Conservation (phyloP, 2,888 invertebrate genomes). For the Aplocera efformata region DNA sequence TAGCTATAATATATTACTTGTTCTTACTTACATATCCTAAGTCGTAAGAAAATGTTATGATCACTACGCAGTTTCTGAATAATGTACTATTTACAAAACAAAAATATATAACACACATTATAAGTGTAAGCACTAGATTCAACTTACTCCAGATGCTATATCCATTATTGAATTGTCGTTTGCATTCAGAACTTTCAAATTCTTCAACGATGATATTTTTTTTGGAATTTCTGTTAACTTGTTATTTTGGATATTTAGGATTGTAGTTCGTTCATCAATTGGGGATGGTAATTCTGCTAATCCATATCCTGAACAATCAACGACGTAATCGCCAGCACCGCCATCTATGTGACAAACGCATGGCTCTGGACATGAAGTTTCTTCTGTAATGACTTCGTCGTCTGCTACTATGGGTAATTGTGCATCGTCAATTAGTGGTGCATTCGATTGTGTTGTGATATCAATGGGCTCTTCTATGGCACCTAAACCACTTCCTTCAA, state of each 20-base stretch:
- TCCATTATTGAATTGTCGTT: slow-evolving; percentile 62
- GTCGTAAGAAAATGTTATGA: no score
- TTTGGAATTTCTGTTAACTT: slow-evolving; percentile 64
- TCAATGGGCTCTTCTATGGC: slow-evolving; percentile 45
- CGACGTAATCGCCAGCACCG: slow-evolving; percentile 47
- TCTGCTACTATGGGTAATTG: slow-evolving; percentile 36
- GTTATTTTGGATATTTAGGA: slow-evolving; percentile 64
- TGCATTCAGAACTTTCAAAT: slow-evolving; percentile 57
- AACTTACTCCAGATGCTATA: slow-evolving; percentile 62
- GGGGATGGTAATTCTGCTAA: slow-evolving; percentile 71
- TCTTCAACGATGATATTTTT: slow-evolving; percentile 52
- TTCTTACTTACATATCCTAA: no score
- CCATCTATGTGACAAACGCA: slow-evolving; percentile 64
- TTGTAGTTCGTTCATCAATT: slow-evolving; percentile 56
- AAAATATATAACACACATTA: not conserved
- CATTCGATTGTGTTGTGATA: slow-evolving; percentile 31
- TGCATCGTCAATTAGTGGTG: slow-evolving; percentile 49
- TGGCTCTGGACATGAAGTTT: slow-evolving; percentile 49
- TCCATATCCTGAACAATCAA: slow-evolving; percentile 72
- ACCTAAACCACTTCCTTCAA: slow-evolving; percentile 58
- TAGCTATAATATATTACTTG: no score
- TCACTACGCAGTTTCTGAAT: no score
- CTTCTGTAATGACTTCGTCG: slow-evolving; percentile 25
- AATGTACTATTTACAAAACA: no score
- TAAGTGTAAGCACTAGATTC: not conserved